Conservation (phyloP, 2,113 vertebrate species). For the Puffinus mauretanicus region DNA sequence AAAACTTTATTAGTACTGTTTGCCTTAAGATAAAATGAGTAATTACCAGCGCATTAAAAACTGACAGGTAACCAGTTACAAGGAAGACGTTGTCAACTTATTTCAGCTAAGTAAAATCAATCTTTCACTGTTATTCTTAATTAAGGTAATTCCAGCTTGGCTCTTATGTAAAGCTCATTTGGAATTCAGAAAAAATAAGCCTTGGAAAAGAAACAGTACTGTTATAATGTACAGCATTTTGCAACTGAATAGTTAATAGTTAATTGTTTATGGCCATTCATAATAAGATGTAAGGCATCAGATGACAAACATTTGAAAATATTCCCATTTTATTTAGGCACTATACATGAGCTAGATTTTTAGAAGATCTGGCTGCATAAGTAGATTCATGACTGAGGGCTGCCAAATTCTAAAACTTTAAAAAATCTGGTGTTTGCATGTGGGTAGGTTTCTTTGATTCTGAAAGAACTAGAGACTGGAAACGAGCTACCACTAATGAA, state of each 20-base stretch:
- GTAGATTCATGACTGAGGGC: background rate
- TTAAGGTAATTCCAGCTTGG: background rate
- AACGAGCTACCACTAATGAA: fast-evolving
- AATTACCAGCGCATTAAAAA: slow-evolving; percentile 48
- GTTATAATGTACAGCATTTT: background rate
- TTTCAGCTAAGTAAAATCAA: background rate
- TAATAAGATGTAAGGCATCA: background rate
- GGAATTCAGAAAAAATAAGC: background rate
- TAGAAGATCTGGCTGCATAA: background rate
- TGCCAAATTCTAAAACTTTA: background rate
- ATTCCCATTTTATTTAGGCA: background rate
- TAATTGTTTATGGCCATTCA: background rate
- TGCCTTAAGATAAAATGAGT: slow-evolving; percentile 49
- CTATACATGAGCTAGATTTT: background rate
- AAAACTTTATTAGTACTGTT: slow-evolving; percentile 32
- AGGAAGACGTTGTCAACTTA: slow-evolving; percentile 18
- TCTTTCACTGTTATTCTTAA: background rate
- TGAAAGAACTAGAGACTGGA: background rate
- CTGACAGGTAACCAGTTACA: slow-evolving; percentile 21
- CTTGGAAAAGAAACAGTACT: background rate
- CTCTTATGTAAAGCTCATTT: background rate
- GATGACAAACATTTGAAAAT: background rate
- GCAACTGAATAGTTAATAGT: background rate
- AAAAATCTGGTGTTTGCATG: background rate
- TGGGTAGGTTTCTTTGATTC: background rate